Evolutionary conservation across 2,888 invertebrate species (phyloP).

Genomic region (Iselma pallidipennis): DNA sequence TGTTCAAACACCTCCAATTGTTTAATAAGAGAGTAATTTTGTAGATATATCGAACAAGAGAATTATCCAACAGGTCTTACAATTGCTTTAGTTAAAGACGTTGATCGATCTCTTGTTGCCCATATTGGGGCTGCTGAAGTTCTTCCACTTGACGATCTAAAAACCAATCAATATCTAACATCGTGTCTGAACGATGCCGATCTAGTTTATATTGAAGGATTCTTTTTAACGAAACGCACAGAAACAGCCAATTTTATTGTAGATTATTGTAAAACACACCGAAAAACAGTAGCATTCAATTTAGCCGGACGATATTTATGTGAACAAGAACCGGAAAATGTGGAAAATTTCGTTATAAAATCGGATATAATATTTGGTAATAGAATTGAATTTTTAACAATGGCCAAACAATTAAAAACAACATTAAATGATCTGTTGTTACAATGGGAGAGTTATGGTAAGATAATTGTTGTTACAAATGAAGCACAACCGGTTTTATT

Average conservation of each 20-base stretch:
- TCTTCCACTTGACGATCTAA: constrained; percentile 49
- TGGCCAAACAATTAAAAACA: constrained; percentile 46
- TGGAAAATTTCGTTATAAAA: constrained; percentile 55
- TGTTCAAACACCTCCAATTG: too few relatives aligned
- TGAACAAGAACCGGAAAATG: constrained; percentile 49
- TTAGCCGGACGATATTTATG: constrained; percentile 62
- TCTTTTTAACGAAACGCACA: constrained; percentile 60
- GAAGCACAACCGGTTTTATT: constrained; percentile 62
- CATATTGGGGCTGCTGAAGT: constrained; percentile 61
- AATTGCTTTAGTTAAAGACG: constrained; percentile 57
- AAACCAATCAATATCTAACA: constrained; percentile 27
- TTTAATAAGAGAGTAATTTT: constrained; percentile 10
- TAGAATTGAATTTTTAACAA: constrained; percentile 57
- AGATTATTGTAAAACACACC: constrained; percentile 50
- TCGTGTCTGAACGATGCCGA: constrained; percentile 39
- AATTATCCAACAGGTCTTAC: constrained; percentile 58
- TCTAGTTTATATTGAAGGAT: constrained; percentile 62
- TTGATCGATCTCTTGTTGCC: constrained; percentile 58
- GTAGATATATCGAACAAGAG: constrained; percentile 45
- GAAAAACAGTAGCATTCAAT: constrained; percentile 58
- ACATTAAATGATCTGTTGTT: constrained; percentile 17
- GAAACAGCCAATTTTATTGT: constrained; percentile 56
- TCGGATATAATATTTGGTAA: constrained; percentile 63
- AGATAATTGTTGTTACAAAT: constrained; percentile 67
- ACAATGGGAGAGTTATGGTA: constrained; percentile 40